These are phyloP conservation scores for Mesoligia furuncula DNA, from an alignment of 2,888 invertebrate genomes.

Conservation along the genomic window DNA sequence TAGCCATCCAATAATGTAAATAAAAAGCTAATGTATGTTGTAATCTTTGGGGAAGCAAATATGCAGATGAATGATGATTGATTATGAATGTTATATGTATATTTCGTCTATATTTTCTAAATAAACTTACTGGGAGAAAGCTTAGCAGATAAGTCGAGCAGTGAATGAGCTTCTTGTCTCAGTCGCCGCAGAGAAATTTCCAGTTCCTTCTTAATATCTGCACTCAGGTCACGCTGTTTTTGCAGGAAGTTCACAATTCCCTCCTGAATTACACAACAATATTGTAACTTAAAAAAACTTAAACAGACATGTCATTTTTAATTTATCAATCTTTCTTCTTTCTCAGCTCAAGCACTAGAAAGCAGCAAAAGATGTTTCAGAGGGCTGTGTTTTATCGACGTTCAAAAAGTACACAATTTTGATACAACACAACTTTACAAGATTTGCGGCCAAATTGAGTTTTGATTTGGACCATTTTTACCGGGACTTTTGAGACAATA, in stretches of 20 bases:
- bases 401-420: neutral
- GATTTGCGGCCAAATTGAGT: neutral
- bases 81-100: neutral
- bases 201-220: constrained; percentile 92
- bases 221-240: constrained; percentile 86
- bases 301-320: neutral
- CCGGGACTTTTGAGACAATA: neutral
- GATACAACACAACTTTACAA: neutral
- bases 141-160: constrained; percentile 91
- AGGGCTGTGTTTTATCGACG: neutral
- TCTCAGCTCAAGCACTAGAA: neutral
- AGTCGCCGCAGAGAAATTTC: constrained; percentile 92
- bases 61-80: neutral
- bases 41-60: neutral
- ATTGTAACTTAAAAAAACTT: neutral
- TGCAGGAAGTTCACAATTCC: constrained; percentile 90
- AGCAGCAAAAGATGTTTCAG: neutral
- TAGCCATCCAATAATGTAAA: neutral
- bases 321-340: neutral
- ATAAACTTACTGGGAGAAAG: constrained; percentile 74
- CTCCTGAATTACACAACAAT: constrained; percentile 71
- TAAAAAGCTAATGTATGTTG: neutral
- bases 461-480: neutral
- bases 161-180: constrained; percentile 92
- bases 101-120: neutral